These are phyloP conservation scores for Ailurus styani DNA, from an alignment of 2,113 vertebrate genomes.

Conservation along the genomic window DNA sequence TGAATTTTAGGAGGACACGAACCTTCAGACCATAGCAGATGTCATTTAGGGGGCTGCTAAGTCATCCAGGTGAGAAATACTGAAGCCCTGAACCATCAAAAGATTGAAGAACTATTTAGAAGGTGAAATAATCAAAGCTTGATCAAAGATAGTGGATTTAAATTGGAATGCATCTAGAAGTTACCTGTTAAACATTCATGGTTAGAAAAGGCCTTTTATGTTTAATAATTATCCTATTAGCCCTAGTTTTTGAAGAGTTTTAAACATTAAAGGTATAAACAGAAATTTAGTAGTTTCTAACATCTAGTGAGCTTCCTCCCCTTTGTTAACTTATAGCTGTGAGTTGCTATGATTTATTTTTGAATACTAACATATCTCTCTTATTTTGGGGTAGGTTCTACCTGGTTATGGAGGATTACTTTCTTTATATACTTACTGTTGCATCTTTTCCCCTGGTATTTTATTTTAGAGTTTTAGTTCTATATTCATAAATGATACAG, in stretches of 20 bases:
- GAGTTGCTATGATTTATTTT: conserved; percentile 3
- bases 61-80: background rate
- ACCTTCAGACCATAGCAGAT: background rate
- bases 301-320: background rate
- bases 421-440: background rate
- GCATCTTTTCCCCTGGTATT: background rate
- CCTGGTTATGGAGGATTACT: background rate
- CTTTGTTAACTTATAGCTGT: background rate
- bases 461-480: background rate
- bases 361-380: background rate
- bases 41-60: background rate
- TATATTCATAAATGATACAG: background rate
- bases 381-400: background rate
- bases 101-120: background rate
- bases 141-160: background rate
- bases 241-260: background rate
- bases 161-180: background rate
- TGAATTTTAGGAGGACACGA: background rate
- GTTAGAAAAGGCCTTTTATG: background rate
- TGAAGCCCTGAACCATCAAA: background rate
- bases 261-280: background rate
- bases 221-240: background rate
- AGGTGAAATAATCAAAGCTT: background rate
- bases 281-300: background rate
- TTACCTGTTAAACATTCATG: background rate